Conservation (phyloP, 30 jellyfish, hydroid and myxozoan species). For the Hydractinia symbiolongicarpus region DNA sequence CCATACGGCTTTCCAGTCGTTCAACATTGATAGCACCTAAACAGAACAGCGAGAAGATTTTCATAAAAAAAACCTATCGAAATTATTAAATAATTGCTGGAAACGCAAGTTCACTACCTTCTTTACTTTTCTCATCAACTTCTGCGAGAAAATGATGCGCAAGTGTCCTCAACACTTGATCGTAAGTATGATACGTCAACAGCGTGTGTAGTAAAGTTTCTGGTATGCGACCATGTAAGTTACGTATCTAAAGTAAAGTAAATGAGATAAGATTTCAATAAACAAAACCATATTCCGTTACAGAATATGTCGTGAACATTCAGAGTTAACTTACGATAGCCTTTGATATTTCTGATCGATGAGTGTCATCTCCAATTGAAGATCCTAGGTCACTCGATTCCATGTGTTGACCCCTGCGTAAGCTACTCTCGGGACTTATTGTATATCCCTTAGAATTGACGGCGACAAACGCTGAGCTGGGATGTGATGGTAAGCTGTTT, state of each 20-base stretch:
- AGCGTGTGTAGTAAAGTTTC: conserved; percentile 71
- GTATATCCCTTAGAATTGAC: conserved; percentile 31
- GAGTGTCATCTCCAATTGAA: conserved; percentile 79
- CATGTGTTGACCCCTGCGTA: conserved; percentile 60
- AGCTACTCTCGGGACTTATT: conserved; percentile 72
- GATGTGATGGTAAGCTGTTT: conserved; percentile 8
- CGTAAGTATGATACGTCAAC: conserved; percentile 59
- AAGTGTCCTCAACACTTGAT: conserved; percentile 62
- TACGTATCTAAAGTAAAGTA: conserved; percentile 49
- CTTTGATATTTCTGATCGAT: conserved; percentile 43
- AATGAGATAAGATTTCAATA: not conserved
- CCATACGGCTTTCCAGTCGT: conserved; percentile 65
- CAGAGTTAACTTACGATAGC: conserved; percentile 43
- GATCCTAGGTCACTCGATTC: conserved; percentile 96
- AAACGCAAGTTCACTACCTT: conserved; percentile 13
- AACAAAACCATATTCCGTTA: not conserved
- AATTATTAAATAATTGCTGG: not conserved
- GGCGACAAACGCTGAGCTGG: not conserved
- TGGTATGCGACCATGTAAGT: conserved; percentile 75
- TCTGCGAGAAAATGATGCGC: conserved; percentile 72
- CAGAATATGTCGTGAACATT: not conserved
- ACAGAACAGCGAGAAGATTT: not conserved
- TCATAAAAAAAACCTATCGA: not conserved
- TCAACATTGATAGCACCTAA: conserved; percentile 47
- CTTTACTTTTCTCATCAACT: conserved; percentile 68